Conservation (phyloP, 1,140 invertebrate genomes). For the Pseudomyrmex dendroicus region DNA sequence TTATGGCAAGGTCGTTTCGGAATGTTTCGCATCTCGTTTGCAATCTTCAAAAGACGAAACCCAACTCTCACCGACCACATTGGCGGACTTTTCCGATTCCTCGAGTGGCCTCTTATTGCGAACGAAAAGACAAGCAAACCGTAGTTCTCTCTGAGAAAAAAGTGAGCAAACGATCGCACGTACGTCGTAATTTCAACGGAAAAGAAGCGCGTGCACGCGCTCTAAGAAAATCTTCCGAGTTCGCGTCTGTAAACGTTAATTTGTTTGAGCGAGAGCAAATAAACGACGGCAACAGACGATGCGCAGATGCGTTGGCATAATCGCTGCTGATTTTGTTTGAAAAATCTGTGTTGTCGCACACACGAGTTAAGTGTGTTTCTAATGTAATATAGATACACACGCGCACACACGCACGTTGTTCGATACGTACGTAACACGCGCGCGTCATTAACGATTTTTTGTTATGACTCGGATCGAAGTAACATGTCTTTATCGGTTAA, state of each 20-base stretch:
- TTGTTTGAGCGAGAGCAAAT: conserved; percentile 65
- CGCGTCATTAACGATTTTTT: conserved; percentile 34
- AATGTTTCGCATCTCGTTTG: conserved; percentile 67
- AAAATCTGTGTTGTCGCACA: conserved; percentile 21
- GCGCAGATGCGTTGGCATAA: conserved; percentile 53
- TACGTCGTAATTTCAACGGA: not conserved
- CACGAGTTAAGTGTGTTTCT: not conserved
- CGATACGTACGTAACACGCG: not conserved
- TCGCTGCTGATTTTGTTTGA: conserved; percentile 30
- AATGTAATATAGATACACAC: conserved; percentile 5
- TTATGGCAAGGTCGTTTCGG: conserved; percentile 64
- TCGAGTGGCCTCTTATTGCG: conserved; percentile 13
- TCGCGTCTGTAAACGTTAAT: conserved; percentile 23
- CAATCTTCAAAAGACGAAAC: conserved; percentile 55
- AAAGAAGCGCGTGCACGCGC: conserved; percentile 11
- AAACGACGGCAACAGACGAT: conserved; percentile 55
- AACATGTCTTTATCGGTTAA: not conserved
- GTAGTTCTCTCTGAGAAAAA: not conserved
- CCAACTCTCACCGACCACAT: not conserved
- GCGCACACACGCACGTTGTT: not conserved
- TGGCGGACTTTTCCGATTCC: conserved; percentile 23
- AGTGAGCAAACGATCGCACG: not conserved
- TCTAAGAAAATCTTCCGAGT: conserved; percentile 18
- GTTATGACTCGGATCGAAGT: conserved; percentile 17
- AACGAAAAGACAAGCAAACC: not conserved